phyloP scores from a whole-genome alignment of 2,888 invertebrate species.

The Corbicula japonica region DNA sequence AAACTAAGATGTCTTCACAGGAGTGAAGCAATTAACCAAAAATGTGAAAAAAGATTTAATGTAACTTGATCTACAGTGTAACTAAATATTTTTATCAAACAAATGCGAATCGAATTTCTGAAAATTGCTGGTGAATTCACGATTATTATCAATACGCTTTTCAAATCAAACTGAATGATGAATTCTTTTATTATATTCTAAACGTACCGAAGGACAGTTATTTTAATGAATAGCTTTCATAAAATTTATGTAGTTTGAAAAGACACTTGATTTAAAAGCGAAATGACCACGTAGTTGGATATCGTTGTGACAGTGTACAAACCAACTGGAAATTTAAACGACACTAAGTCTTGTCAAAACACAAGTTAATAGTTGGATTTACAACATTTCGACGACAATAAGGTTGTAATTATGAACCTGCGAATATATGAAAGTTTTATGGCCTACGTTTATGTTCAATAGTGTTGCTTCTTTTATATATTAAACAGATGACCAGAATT shows the following conservation, averaged over 20 bases:
- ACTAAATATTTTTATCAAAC: no score
- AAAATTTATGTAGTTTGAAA: neutral
- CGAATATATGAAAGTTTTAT: no score
- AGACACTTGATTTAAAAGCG: neutral
- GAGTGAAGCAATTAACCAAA: no score
- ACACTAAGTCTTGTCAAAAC: no score
- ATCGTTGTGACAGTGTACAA: neutral
- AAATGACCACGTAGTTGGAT: neutral
- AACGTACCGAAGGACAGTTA: neutral
- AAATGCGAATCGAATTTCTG: neutral
- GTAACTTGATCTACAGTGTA: no score
- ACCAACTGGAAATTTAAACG: no score
- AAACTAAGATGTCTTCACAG: no score
- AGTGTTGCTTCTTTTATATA: neutral
- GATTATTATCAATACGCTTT: constrained; percentile 1
- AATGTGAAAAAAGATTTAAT: no score
- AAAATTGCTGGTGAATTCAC: neutral
- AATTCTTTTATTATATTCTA: neutral
- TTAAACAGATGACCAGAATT: neutral
- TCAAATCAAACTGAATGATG: neutral
- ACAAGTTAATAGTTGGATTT: neutral
- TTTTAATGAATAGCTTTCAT: neutral
- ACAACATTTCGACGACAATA: neutral
- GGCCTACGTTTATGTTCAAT: neutral
- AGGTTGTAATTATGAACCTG: neutral